Evolutionary conservation across 1,140 invertebrate species (phyloP).

Genomic region (Sitophilus oryzae): DNA sequence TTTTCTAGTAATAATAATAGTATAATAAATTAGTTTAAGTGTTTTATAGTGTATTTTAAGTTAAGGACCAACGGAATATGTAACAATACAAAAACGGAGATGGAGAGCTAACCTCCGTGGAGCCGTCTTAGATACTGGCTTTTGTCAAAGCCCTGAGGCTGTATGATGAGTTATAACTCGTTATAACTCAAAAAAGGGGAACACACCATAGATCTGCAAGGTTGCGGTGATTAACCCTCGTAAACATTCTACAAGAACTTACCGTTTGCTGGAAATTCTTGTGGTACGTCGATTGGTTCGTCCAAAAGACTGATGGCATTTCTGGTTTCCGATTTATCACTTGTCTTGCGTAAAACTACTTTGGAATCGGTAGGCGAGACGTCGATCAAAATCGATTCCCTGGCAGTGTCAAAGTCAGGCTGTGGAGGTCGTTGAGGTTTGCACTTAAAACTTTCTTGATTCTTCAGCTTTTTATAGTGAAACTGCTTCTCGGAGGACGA

Average conservation of each 20-base stretch:
- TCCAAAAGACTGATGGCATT: conserved; percentile 60
- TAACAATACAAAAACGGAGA: background rate
- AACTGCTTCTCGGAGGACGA: conserved; percentile 58
- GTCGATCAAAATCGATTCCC: conserved; percentile 56
- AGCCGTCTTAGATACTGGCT: too few species aligned
- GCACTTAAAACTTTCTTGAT: conserved; percentile 49
- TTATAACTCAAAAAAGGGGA: too few species aligned
- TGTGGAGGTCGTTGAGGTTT: conserved; percentile 50
- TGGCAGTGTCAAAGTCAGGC: conserved; percentile 45
- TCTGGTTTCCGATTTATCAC: conserved; percentile 27
- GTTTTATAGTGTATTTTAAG: too few species aligned
- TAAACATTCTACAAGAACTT: conserved; percentile 4
- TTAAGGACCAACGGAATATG: background rate
- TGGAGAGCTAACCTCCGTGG: too few species aligned
- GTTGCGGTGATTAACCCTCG: too few species aligned
- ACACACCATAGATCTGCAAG: too few species aligned
- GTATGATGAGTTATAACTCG: too few species aligned
- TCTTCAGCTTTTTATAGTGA: conserved; percentile 68
- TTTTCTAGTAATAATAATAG: too few species aligned
- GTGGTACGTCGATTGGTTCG: conserved; percentile 67
- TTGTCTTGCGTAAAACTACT: conserved; percentile 23
- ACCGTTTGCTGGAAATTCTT: too few species aligned
- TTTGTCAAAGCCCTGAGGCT: too few species aligned
- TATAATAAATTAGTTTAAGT: too few species aligned
- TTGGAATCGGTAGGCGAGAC: conserved; percentile 51